Evolutionary conservation across 2,888 invertebrate genomes (phyloP).

Genomic region (Beris morrisii): DNA sequence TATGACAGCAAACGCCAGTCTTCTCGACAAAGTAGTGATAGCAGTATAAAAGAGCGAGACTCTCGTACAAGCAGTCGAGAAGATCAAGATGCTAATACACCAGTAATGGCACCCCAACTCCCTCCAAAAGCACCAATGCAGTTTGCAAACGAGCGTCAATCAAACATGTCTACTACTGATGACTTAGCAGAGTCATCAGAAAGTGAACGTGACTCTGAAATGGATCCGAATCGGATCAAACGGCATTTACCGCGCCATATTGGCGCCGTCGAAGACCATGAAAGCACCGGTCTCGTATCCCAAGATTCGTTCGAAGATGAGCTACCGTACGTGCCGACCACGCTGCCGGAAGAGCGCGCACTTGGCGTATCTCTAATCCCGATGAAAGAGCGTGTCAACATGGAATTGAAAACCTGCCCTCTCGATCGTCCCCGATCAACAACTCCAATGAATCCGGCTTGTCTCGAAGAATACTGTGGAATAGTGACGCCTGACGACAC

Average conservation of each 20-base stretch:
- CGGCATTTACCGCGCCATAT: conserved; percentile 61
- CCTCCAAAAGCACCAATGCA: conserved; percentile 21
- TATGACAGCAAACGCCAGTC: conserved; percentile 44
- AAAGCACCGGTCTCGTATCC: conserved; percentile 74
- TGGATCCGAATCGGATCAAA: conserved; percentile 48
- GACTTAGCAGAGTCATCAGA: conserved; percentile 66
- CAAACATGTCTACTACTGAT: conserved; percentile 54
- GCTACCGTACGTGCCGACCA: conserved; percentile 87
- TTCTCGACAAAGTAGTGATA: conserved; percentile 35
- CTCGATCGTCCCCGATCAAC: conserved; percentile 75
- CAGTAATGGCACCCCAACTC: conserved; percentile 21
- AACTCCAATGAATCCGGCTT: conserved; percentile 71
- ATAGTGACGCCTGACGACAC: conserved; percentile 50
- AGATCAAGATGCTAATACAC: conserved; percentile 24
- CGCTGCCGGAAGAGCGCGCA: conserved; percentile 81
- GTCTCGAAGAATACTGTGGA: conserved; percentile 71
- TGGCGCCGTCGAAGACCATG: conserved; percentile 62
- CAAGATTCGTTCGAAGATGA: conserved; percentile 85
- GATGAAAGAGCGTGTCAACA: conserved; percentile 67
- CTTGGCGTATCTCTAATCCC: conserved; percentile 80
- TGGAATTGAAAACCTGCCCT: conserved; percentile 68
- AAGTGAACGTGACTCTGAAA: conserved; percentile 71
- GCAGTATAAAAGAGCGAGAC: conserved; percentile 40
- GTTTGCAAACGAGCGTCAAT: conserved; percentile 42
- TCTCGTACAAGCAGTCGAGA: conserved; percentile 34